Base-by-base conservation (phyloP, 2,797 vertebrate species). In the Cichlasoma orientale region DNA sequence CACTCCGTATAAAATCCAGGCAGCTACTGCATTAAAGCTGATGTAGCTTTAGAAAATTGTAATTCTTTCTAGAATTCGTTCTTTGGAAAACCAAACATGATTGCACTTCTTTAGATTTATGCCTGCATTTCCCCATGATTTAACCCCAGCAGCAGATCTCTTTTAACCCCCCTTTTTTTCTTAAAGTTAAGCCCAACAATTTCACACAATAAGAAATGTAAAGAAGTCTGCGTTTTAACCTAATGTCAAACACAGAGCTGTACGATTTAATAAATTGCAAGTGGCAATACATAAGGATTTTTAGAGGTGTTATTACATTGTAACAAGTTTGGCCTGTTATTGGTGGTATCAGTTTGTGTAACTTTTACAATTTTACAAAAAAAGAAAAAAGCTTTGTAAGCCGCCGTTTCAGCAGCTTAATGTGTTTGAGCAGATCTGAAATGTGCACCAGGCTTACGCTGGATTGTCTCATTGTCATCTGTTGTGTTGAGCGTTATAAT, bases 391-490 rank as follows among this genome's bases (percentile, higher is more conserved):
- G 23, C 29, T 66, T 47, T 19, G 23, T 19, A 47, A 50, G 61
- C 38, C 19, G 16, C 61, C 2, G 18, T 66, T 66, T 47, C 61
- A 2, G 23, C 23, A 1, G 18, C 14, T 63, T 44, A 63, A 63
- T 44, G 21, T 63, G 59, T 23, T 44, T 63, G 23, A 12, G 61
- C 61, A 68, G 41, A 50, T 68, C 18, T 47, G 41, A 50, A 19
- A n/a, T 52, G 53, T 68, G 61, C 36, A 21, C 41, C 55, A 9
- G 16, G 38, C 75, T 74, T 44, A 80, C 47, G 21, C 18, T 3
- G 61, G 57, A 84, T 77, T 75, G 69, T 55, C 84, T 88, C 85
- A 27, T 92, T 85, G 86, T 84, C 83, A 9, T 82, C 71, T 77
- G 52, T 59, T 75, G 69, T 85, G 19, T 81, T 87, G 53, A 79